Evolutionary conservation across 2,888 invertebrate species (phyloP), one percentile per base, ranked within the genome.

Genomic region (Agrotis ipsilon): DNA sequence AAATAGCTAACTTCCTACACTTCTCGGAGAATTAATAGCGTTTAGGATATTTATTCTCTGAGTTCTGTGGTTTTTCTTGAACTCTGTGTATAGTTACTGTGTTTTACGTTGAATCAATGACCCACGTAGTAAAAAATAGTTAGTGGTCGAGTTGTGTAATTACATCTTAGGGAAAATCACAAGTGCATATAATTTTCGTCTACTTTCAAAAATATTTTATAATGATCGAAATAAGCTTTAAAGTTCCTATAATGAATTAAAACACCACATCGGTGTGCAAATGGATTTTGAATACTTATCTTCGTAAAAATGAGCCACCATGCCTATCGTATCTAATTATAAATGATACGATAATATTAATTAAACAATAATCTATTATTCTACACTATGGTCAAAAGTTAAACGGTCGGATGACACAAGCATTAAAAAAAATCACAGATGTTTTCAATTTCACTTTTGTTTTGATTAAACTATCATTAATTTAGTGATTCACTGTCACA

Each of bases 41-140:
- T 46, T 79, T 79, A 70, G n/a, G 48, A 62, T 79, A 79, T 78
- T 64, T 79, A 79, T 78, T 65, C 62, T 52, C 58, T 3, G 24
- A 68, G 58, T 55, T 57, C 52, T 80, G 78, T 27, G 80, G 80
- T 71, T 74, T 63, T 74, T 45, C 60, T 18, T 62, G 21, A 55
- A 43, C 11, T 61, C 9, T 54, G 21, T 24, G 13, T 24, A 14
- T 24, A 54, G 49, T 19, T 13, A 18, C 6, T 27, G 57, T 68
- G 24, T 48, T 70, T 71, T 76, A 39, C 46, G 54, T 55, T 55
- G 49, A 60, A 55, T 59, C 24, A 65, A 62, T 61, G 51, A 43
- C 39, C 24, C 32, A n/a, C 54, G 18, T 27, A 39, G 48, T 32
- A 51, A 19, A 51, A n/a, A 45, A 67, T 24, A 27, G 21, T 65